Conservation (phyloP, 2,888 invertebrate genomes). For the Phytoseiulus persimilis region DNA sequence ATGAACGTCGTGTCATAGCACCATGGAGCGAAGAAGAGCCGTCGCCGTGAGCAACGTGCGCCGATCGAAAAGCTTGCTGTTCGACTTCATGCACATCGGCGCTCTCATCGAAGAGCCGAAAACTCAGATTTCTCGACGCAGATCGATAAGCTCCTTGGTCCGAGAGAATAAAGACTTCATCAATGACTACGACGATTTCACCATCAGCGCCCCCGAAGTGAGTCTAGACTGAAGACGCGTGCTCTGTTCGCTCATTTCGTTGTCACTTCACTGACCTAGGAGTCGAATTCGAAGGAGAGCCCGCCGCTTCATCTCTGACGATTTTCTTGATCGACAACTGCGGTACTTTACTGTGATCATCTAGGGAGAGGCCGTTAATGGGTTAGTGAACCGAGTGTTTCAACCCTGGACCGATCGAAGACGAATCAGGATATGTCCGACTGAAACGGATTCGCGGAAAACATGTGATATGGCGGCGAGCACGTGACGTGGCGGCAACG, state of each 20-base stretch:
- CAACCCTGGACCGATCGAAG: no score
- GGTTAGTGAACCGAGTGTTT: not conserved
- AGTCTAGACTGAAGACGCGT: not conserved
- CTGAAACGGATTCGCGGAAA: not conserved
- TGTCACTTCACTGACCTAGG: no score
- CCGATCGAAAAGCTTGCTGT: conserved; percentile 6
- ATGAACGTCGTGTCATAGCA: not conserved
- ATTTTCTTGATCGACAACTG: not conserved
- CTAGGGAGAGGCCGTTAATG: not conserved
- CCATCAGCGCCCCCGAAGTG: not conserved
- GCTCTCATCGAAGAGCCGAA: conserved; percentile 33
- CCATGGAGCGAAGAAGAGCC: conserved; percentile 28
- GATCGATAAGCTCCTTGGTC: conserved; percentile 17
- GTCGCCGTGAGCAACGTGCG: conserved; percentile 1
- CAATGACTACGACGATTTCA: conserved; percentile 11
- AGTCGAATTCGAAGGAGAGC: no score
- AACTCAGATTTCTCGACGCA: not conserved
- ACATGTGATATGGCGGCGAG: not conserved
- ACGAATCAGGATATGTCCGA: no score
- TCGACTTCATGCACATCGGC: conserved; percentile 32
- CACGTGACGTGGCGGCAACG: not conserved
- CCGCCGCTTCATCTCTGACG: no score
- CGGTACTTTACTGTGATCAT: not conserved
- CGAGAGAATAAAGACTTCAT: conserved; percentile 11
- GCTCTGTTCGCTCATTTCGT: no score